Conservation (phyloP, 2,113 vertebrate genomes). For the Chamaea fasciata region DNA sequence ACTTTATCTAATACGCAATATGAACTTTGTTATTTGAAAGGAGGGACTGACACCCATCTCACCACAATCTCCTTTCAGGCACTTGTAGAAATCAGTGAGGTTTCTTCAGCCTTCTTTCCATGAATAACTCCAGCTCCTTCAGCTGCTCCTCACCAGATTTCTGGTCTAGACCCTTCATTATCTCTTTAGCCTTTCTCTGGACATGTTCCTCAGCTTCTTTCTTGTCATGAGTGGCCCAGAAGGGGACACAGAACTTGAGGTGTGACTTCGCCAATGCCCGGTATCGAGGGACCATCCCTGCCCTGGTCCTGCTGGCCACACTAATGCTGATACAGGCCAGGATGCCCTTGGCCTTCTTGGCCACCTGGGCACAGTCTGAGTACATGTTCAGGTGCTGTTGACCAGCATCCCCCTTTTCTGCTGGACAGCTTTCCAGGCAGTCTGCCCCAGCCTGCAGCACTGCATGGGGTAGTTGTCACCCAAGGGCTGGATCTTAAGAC, state of each 20-base stretch:
- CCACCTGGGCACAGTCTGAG: neutral
- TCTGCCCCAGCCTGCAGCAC: rapidly evolving
- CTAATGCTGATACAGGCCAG: neutral
- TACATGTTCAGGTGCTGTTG: too few relatives aligned
- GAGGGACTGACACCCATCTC: neutral
- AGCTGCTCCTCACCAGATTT: too few relatives aligned
- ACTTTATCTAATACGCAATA: neutral
- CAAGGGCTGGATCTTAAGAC: rapidly evolving
- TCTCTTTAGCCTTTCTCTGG: too few relatives aligned
- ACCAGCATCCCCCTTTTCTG: rapidly evolving
- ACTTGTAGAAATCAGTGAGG: neutral
- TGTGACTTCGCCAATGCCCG: neutral
- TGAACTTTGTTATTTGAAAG: neutral
- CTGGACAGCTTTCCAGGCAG: rapidly evolving
- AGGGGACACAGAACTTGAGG: rapidly evolving
- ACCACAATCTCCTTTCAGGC: neutral
- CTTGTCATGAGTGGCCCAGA: rapidly evolving
- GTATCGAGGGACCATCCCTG: neutral
- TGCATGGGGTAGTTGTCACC: rapidly evolving
- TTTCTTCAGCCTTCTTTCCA: neutral
- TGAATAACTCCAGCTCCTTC: neutral
- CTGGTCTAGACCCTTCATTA: neutral
- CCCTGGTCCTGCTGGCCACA: neutral
- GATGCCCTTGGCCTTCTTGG: neutral
- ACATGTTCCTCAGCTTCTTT: neutral